These are phyloP conservation scores for Streblospio benedicti DNA, from an alignment of 1,140 invertebrate genomes.

Conservation along the genomic window DNA sequence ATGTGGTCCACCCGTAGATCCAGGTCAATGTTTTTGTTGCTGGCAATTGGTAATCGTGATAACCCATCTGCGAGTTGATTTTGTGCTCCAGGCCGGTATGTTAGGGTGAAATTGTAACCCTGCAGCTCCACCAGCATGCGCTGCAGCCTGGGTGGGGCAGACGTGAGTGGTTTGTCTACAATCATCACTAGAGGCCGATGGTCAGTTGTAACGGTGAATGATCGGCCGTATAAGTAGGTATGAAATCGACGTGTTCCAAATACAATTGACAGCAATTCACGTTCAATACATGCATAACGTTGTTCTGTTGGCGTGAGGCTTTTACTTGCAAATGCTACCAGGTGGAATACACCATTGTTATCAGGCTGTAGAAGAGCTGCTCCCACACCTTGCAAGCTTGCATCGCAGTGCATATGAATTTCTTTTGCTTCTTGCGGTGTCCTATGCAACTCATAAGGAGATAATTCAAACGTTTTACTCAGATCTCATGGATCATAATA, in stretches of 20 bases:
- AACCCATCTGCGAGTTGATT: constrained; percentile 41
- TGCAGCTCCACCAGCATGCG: constrained; percentile 45
- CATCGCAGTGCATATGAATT: constrained; percentile 25
- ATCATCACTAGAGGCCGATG: constrained; percentile 34
- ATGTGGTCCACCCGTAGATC: neutral
- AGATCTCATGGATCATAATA: neutral
- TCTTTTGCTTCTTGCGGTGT: constrained; percentile 16
- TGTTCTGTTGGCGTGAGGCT: constrained; percentile 1
- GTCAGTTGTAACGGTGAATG: constrained; percentile 12
- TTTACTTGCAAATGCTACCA: constrained; percentile 3
- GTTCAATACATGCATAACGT: constrained; percentile 13
- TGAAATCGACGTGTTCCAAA: constrained; percentile 1
- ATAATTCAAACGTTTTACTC: no score
- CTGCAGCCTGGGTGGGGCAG: constrained; percentile 42
- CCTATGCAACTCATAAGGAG: no score
- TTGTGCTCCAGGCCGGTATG: constrained; percentile 38
- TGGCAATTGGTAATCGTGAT: neutral
- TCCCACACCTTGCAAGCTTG: constrained; percentile 36
- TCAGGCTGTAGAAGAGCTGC: constrained; percentile 45
- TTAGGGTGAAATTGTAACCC: constrained; percentile 43
- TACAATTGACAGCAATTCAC: constrained; percentile 11
- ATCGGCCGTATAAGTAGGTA: constrained; percentile 8
- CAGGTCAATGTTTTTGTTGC: neutral
- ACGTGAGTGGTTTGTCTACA: constrained; percentile 40
- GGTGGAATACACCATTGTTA: no score